A percentile compares a stretch with the other conserved stretches of the same genome.
phyloP scores from a whole-genome alignment of 2,797 vertebrate genomes.

The Staurois parvus region DNA sequence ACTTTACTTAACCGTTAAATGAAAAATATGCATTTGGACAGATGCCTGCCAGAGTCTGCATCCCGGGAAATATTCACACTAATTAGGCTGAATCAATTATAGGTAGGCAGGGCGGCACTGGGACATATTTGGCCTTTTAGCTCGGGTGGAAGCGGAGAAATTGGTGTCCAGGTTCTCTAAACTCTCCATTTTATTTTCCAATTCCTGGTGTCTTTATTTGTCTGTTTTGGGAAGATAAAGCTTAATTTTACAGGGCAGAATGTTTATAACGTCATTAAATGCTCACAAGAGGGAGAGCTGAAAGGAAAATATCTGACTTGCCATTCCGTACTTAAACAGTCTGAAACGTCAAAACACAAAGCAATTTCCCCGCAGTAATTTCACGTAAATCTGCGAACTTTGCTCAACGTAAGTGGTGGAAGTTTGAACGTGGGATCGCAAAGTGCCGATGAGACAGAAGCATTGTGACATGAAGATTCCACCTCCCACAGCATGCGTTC shows the following conservation, averaged over 20 bases:
- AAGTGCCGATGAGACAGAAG: constrained; percentile 3
- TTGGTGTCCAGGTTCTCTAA: background rate
- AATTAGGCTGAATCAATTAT: background rate
- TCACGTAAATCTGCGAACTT: background rate
- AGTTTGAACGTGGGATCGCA: background rate
- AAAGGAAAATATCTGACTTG: no score
- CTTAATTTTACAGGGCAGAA: background rate
- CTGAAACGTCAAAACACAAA: background rate
- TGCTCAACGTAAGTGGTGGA: background rate
- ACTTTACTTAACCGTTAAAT: background rate
- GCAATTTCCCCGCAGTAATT: background rate
- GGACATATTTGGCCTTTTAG: background rate
- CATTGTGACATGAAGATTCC: background rate
- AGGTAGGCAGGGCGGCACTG: background rate
- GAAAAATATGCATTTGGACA: background rate
- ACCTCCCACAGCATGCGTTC: background rate
- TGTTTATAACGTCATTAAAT: constrained; percentile 5
- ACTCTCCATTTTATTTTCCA: background rate
- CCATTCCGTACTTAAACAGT: background rate
- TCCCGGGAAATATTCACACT: background rate
- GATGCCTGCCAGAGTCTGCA: background rate
- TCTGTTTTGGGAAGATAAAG: constrained; percentile 13
- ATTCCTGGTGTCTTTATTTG: background rate
- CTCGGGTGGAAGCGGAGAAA: background rate
- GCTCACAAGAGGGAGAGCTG: background rate